These are phyloP conservation scores for Caenorhabditis tropicalis DNA, from an alignment of 1,140 invertebrate genomes.

Conservation along the genomic window DNA sequence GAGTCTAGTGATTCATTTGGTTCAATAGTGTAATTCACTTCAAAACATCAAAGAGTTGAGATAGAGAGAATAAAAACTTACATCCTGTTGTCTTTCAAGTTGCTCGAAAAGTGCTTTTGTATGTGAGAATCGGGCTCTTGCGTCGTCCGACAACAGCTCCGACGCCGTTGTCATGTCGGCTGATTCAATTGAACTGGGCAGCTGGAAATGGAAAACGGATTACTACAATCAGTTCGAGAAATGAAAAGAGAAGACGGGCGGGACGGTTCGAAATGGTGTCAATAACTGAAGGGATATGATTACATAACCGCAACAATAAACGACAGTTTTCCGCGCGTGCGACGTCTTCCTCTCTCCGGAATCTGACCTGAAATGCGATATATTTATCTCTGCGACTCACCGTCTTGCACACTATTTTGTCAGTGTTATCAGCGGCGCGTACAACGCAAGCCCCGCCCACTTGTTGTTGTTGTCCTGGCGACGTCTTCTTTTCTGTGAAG, in stretches of 20 bases:
- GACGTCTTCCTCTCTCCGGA: neutral
- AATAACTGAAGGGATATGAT: conserved; percentile 17
- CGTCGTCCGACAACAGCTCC: conserved; percentile 57
- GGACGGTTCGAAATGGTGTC: conserved; percentile 9
- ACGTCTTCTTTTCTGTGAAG: conserved; percentile 30
- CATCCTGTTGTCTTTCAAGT: conserved; percentile 55
- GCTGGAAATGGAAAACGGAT: neutral
- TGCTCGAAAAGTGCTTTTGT: conserved; percentile 60
- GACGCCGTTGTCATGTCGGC: conserved; percentile 54
- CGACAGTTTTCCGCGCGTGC: neutral
- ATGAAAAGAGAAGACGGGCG: neutral
- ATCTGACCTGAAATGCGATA: conserved; percentile 31
- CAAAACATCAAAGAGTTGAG: no score
- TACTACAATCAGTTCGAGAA: neutral
- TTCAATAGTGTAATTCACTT: no score
- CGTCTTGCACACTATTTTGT: conserved; percentile 35
- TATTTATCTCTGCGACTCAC: conserved; percentile 13
- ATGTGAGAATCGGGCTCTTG: conserved; percentile 57
- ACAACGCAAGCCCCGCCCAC: conserved; percentile 31
- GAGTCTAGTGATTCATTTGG: no score
- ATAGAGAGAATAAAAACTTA: no score
- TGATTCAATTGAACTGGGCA: conserved; percentile 10
- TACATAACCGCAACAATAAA: conserved; percentile 32
- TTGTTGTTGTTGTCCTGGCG: conserved; percentile 39
- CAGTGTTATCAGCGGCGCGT: conserved; percentile 8